Evolutionary conservation across 2,797 vertebrate species (phyloP), one percentile per base, ranked within the genome.

Genomic region (Emys orbicularis): DNA sequence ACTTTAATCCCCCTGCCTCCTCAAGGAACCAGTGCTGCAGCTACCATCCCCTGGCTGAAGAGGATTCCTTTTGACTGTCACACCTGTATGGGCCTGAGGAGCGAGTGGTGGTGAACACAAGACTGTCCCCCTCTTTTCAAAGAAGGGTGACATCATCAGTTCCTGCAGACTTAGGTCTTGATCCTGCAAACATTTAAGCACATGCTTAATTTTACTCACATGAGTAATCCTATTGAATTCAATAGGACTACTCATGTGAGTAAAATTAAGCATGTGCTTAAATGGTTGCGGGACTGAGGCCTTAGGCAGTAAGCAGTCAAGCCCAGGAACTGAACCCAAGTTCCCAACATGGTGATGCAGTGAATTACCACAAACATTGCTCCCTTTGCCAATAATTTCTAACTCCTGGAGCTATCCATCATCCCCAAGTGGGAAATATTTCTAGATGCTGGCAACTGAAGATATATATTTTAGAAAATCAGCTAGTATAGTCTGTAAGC

Each of bases 371-470:
- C 3, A 5, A 15, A n/a, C 3, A 0, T 61, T 82, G 12, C 18
- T 25, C 80, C 44, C 34, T 82, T 54, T 79, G 2, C 44, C 27
- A 77, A 7, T 49, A 0, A 41, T 0, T 72, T 89, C 83, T 37
- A 49, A 59, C 6, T 19, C 11, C 18, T 9, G 5, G n/a, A 0
- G 2, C 68, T 76, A 84, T 25, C 57, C 81, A 50, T 89, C 83
- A 56, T 19, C 94, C 86, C 34, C 49, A 89, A 56, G 49, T 54
- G 34, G 82, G 86, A 3, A 21, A 88, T 7, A 52, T 84, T 34
- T 92, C 47, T 86, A 49, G 44, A 29, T 18, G 79, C 84, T 65
- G 56, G 87, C 84, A 94, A 79, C 84, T 89, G 86, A 80, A 94
- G 89, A 81, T n/a, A 94, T n/a, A 94, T 82, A 82, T 82, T 92